Conservation (phyloP, 2,888 invertebrate species). For the Apoderus coryli region DNA sequence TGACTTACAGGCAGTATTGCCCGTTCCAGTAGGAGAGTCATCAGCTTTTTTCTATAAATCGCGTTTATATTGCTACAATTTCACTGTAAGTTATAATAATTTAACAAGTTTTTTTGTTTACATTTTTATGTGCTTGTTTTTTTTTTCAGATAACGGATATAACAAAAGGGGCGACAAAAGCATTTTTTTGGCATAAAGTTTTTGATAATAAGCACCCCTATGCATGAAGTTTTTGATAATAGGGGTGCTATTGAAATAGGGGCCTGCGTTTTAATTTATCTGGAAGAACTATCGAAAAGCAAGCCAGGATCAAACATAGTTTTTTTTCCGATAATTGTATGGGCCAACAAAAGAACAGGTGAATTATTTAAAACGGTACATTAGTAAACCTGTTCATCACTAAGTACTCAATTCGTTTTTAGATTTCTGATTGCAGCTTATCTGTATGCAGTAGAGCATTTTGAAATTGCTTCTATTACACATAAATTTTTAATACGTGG, state of each 20-base stretch:
- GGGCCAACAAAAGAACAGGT: conserved; percentile 12
- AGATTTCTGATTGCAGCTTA: conserved; percentile 10
- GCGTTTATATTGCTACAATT: conserved; percentile 6
- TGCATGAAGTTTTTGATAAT: conserved; percentile 12
- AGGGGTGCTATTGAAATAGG: conserved; percentile 13
- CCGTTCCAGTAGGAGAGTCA: no score
- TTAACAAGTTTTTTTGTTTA: not conserved
- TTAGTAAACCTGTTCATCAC: not conserved
- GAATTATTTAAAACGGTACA: not conserved
- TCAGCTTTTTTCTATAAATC: conserved; percentile 9
- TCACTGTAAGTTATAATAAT: conserved; percentile 5
- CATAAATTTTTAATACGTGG: conserved; percentile 13
- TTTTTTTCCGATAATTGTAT: conserved; percentile 12
- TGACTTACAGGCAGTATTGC: conserved; percentile 6
- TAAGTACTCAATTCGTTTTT: conserved; percentile 4
- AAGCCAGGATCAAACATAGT: conserved; percentile 8
- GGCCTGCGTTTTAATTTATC: conserved; percentile 8
- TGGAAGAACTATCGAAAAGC: conserved; percentile 9
- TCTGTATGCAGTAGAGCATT: conserved; percentile 9
- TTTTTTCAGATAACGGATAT: conserved; percentile 9
- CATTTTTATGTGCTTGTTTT: conserved; percentile 3
- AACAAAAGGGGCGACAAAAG: conserved; percentile 5
- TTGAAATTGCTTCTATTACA: conserved; percentile 11
- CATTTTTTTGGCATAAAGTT: conserved; percentile 14
- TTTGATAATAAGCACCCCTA: conserved; percentile 12